A percentile compares a stretch with the other conserved stretches of the same genome.
These are phyloP conservation scores for Thecophora atra DNA, from an alignment of 2,888 invertebrate genomes.

Conservation along the genomic window DNA sequence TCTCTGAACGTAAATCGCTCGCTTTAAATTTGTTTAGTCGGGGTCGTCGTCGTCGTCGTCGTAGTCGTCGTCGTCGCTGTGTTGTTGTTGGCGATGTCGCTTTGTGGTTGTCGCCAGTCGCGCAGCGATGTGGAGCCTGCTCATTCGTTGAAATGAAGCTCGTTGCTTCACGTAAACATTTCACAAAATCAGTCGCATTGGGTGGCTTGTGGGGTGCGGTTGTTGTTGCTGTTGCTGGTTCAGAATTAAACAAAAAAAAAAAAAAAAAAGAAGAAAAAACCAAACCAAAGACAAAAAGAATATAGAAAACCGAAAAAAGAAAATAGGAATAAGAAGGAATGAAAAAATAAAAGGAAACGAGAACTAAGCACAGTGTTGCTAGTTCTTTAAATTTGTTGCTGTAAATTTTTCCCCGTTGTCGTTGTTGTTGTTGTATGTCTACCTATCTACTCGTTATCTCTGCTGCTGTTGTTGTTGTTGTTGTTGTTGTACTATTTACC, in stretches of 20 bases:
- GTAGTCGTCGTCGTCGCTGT: too few relatives aligned
- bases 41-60: conserved; percentile 4
- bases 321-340: too few relatives aligned
- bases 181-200: conserved; percentile 25
- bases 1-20: too few relatives aligned
- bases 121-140: conserved; percentile 1
- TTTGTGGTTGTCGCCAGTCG: background rate
- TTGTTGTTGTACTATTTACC: background rate
- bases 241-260: background rate
- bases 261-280: background rate
- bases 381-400: conserved; percentile 14
- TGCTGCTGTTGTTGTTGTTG: conserved; percentile 3
- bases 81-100: background rate
- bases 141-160: conserved; percentile 19
- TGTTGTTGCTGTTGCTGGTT: conserved; percentile 11
- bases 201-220: conserved; percentile 35
- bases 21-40: too few relatives aligned
- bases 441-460: background rate
- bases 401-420: background rate
- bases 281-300: background rate
- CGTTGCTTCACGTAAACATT: conserved; percentile 15
- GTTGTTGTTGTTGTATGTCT: background rate
- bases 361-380: background rate
- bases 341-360: too few relatives aligned
- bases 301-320: too few relatives aligned